Evolutionary conservation across 1,140 invertebrate species (phyloP).

Genomic region (Chlorops oryzae): DNA sequence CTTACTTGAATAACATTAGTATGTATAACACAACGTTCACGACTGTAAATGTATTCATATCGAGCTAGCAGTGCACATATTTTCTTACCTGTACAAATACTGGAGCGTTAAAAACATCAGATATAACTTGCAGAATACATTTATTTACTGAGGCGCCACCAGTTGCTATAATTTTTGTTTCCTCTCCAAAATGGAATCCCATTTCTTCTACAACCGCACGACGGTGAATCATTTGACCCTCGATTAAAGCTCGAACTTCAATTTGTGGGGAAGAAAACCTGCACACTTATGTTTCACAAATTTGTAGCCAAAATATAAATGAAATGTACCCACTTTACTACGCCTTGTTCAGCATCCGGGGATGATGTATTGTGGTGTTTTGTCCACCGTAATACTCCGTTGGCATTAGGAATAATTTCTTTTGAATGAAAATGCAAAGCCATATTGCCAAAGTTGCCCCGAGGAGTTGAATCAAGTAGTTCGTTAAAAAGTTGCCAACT

Average conservation of each 20-base stretch:
- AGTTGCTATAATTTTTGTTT: conserved; percentile 68
- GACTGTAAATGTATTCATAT: no score
- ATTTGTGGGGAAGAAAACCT: conserved; percentile 57
- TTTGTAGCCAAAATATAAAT: no score
- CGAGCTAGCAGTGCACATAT: no score
- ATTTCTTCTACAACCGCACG: conserved; percentile 76
- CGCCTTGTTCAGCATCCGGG: conserved; percentile 29
- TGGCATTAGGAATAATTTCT: conserved; percentile 70
- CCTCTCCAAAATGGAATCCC: conserved; percentile 57
- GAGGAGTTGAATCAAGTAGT: conserved; percentile 72
- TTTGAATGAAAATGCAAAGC: conserved; percentile 78
- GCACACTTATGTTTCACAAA: no score
- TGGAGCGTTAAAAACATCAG: conserved; percentile 86
- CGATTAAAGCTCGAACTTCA: conserved; percentile 82
- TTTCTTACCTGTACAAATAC: conserved; percentile 77
- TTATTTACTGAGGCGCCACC: conserved; percentile 85
- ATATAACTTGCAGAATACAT: conserved; percentile 76
- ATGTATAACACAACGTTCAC: no score
- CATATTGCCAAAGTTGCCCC: conserved; percentile 90
- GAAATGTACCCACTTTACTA: conserved; percentile 38
- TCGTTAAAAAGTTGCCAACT: conserved; percentile 84
- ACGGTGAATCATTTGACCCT: conserved; percentile 84
- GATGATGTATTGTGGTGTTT: conserved; percentile 18
- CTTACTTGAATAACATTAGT: no score
- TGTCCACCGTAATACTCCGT: conserved; percentile 39